These are phyloP conservation scores for Athrips mouffetella DNA, from an alignment of 2,888 invertebrate species.

Conservation along the genomic window DNA sequence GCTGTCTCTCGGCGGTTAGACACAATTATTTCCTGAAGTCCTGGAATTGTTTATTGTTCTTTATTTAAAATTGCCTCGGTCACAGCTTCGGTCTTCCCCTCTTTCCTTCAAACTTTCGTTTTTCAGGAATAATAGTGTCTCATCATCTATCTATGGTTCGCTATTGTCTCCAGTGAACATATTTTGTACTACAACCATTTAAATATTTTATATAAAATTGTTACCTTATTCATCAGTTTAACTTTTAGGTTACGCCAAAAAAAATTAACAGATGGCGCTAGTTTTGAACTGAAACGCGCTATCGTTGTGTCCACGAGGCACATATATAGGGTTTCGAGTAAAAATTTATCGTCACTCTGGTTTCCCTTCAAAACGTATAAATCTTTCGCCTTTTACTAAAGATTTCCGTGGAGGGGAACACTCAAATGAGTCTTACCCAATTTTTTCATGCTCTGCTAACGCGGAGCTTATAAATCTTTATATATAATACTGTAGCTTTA, in stretches of 20 bases:
- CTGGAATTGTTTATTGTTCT: too few relatives aligned
- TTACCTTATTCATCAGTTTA: background rate
- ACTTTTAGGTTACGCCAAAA: background rate
- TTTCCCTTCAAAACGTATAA: slow-evolving; percentile 83
- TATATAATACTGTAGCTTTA: background rate
- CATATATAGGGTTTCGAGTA: background rate
- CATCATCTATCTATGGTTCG: too few relatives aligned
- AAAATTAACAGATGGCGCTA: slow-evolving; percentile 16
- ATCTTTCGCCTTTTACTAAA: slow-evolving; percentile 90
- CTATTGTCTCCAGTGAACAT: too few relatives aligned
- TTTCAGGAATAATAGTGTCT: too few relatives aligned
- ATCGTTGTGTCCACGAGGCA: slow-evolving; percentile 6
- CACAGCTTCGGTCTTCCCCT: too few relatives aligned
- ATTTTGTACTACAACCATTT: too few relatives aligned
- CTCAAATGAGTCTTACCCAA: slow-evolving; percentile 80
- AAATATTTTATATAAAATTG: background rate
- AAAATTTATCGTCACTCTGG: slow-evolving; percentile 64
- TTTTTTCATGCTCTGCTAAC: slow-evolving; percentile 15
- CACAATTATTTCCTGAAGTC: too few relatives aligned
- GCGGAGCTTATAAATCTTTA: slow-evolving; percentile 11
- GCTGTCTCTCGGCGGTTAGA: too few relatives aligned
- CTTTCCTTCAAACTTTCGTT: too few relatives aligned
- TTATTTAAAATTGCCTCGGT: too few relatives aligned
- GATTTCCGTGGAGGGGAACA: slow-evolving; percentile 87
- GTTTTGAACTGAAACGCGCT: slow-evolving; percentile 14